Evolutionary conservation across 2,797 vertebrate species (phyloP), one percentile per base, ranked within the genome.

Genomic region (Acrossocheilus fasciatus): DNA sequence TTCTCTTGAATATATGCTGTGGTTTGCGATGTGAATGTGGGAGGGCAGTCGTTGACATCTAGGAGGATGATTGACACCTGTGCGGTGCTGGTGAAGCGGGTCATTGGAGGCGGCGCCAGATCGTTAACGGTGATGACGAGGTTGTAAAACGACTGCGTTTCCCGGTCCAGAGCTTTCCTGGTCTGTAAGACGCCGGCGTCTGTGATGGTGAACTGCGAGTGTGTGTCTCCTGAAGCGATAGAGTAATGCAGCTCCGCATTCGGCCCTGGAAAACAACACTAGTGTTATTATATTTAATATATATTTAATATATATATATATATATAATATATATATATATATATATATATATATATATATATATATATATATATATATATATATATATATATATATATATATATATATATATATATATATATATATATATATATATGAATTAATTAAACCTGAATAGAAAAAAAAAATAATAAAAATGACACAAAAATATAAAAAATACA

Each of bases 131-230:
- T 96, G 90, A 99, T 91, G 0, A 97, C 93, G 0, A 99, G 95
- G 94, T 97, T 99, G 93, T 99, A 99, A 94, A 99, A 99, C 41
- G 98, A 99, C 69, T 98, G 98, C 10, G 92, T 96, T 84, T 99
- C 98, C 62, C 98, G 92, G 86, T 99, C 98, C 93, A 99, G 82
- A 34, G 91, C 82, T 79, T 95, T 95, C 78, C 87, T 94, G 81
- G 96, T 94, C 88, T 95, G 96, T 87, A 99, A 94, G 62, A 95
- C 92, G 0, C 98, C 98, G 0, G 89, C 86, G 85, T 91, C 90
- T 87, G 95, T 93, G 2, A 99, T 95, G 43, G 89, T 73, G 0
- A 99, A 99, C 90, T 97, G 97, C 9, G 95, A 93, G 0, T 95
- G 91, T 0, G 98, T 95, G 91, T 99, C 98, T 0, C 98, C 98